Percentiles rank a stretch among this genome's conserved stretches.
Conservation (phyloP, 1,140 invertebrate species). For the Hylyphantes graminicola region DNA sequence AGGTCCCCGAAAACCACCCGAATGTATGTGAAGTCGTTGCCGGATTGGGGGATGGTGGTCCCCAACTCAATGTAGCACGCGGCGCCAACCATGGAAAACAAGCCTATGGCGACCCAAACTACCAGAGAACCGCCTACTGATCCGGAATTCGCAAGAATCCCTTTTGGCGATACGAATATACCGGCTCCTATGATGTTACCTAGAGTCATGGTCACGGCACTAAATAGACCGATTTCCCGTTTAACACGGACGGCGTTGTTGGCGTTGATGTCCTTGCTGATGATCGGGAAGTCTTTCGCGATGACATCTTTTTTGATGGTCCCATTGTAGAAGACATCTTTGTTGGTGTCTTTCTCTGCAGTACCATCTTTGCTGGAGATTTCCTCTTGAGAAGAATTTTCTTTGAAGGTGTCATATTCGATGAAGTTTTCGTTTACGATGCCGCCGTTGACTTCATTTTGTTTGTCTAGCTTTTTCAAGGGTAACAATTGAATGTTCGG, state of each 20-base stretch:
- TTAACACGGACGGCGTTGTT: slow-evolving; percentile 75
- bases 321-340: too few species aligned
- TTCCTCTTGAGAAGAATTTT: too few species aligned
- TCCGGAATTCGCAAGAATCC: slow-evolving; percentile 68
- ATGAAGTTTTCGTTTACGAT: too few species aligned
- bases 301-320: too few species aligned
- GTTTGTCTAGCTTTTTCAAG: neutral
- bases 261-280: neutral
- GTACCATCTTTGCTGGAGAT: too few species aligned
- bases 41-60: slow-evolving; percentile 70
- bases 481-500: slow-evolving; percentile 59
- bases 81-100: slow-evolving; percentile 66
- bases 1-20: slow-evolving; percentile 63
- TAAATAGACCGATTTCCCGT: slow-evolving; percentile 84
- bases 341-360: too few species aligned
- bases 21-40: slow-evolving; percentile 66
- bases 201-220: slow-evolving; percentile 87
- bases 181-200: slow-evolving; percentile 91
- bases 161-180: slow-evolving; percentile 70
- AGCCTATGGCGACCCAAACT: slow-evolving; percentile 64
- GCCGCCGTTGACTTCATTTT: too few species aligned
- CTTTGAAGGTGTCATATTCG: too few species aligned
- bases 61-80: slow-evolving; percentile 72
- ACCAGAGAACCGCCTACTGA: slow-evolving; percentile 65
- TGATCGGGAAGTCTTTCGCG: too few species aligned